phyloP scores from a whole-genome alignment of 2,888 invertebrate genomes.

The Oligia latruncula region DNA sequence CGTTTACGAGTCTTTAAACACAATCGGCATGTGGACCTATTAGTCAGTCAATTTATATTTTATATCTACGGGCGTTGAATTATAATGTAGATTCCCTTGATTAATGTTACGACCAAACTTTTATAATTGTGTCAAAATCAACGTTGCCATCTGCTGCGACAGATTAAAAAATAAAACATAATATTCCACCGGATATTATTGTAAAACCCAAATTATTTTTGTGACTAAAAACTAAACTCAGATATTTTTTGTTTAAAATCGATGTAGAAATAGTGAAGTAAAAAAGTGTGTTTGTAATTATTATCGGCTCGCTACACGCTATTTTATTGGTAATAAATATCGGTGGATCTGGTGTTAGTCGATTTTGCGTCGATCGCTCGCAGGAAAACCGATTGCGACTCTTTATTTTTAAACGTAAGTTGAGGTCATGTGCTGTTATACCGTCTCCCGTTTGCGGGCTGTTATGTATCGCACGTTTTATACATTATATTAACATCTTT shows the following conservation, averaged over 20 bases:
- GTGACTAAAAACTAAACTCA: slow-evolving; percentile 68
- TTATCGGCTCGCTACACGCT: slow-evolving; percentile 72
- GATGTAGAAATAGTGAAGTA: slow-evolving; percentile 68
- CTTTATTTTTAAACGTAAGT: slow-evolving; percentile 81
- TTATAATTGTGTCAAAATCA: slow-evolving; percentile 74
- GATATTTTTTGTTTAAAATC: slow-evolving; percentile 76
- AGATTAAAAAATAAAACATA: slow-evolving; percentile 78
- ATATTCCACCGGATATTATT: slow-evolving; percentile 85
- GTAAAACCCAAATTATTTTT: slow-evolving; percentile 77
- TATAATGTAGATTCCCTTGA: slow-evolving; percentile 30
- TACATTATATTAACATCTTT: slow-evolving; percentile 26
- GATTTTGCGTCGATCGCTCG: slow-evolving; percentile 71
- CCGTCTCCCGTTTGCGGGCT: slow-evolving; percentile 49
- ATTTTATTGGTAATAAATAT: slow-evolving; percentile 88
- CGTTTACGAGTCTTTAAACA: slow-evolving; percentile 65
- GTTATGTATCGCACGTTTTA: slow-evolving; percentile 36
- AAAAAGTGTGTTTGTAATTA: slow-evolving; percentile 77
- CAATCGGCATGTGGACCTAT: slow-evolving; percentile 66
- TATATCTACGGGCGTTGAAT: slow-evolving; percentile 27
- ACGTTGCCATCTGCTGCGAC: slow-evolving; percentile 82
- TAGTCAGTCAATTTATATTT: slow-evolving; percentile 63
- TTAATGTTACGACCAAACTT: slow-evolving; percentile 48
- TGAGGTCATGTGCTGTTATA: slow-evolving; percentile 75
- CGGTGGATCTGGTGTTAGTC: slow-evolving; percentile 79
- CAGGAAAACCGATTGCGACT: slow-evolving; percentile 72